Base-by-base conservation (phyloP, 2,797 vertebrate species). In the Zenarchopterus dispar region DNA sequence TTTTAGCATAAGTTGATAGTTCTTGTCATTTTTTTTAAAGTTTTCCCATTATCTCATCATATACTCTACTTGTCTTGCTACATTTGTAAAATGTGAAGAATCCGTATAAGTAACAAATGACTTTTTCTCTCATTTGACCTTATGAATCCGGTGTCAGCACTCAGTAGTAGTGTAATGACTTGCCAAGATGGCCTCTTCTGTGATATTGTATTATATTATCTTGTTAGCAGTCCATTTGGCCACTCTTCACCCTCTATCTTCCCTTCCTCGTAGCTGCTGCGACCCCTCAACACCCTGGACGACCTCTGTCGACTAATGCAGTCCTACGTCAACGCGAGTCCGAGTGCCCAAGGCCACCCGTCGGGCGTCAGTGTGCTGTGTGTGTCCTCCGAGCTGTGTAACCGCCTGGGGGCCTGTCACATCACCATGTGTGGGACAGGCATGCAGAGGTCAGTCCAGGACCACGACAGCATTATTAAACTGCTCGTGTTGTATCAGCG, bases 291-390 rank as follows among this genome's bases (percentile, higher is more conserved):
- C 70, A 97, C 98, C 3, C 92, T 99, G 94, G 97, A 99, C 0
- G 97, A 99, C 85, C 96, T 99, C 8, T 98, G 95, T 72, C 94
- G 97, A 26, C 93, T 99, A 58, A 95, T 98, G 96, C 97, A 99
- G 89, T 94, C 94, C 8, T 95, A 96, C 11, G 84, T 96, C 62
- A 93, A 94, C n/a, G 81, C 89, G 67, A 96, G 94, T 28, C 73
- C 92, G 0, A 42, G 21, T 28, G 81, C 92, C n/a, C 92, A 87
- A 21, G 91, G 92, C 81, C 93, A 93, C 24, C 75, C 91, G 0
- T 81, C 94, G 0, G 97, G 96, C 17, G 93, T 96, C 18, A 95
- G 95, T 21, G 89, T 98, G 72, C 88, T 99, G 51, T 93, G 95
- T 3, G 88, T 98, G 59, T 98, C 97, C 67, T 96, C 96, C 0